A percentile compares a stretch with the other conserved stretches of the same genome.
Conservation (phyloP, 2,888 invertebrate genomes). For the Drosophila helvetica region DNA sequence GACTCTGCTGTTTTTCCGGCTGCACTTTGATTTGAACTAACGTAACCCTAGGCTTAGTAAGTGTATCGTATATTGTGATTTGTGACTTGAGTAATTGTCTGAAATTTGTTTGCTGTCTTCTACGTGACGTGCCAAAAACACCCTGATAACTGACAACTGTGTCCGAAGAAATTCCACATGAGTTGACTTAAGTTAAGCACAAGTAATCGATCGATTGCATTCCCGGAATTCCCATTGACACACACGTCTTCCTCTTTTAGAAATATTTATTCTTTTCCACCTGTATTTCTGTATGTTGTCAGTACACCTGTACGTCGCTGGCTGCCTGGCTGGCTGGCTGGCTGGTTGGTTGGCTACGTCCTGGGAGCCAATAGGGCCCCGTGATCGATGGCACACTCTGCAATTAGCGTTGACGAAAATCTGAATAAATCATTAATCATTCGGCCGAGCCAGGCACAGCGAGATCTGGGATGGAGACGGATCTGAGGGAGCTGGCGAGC, state of each 20-base stretch:
- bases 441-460: constrained; percentile 13
- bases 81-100: constrained; percentile 33
- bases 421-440: constrained; percentile 69
- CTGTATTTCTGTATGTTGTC: background rate
- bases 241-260: constrained; percentile 10
- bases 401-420: constrained; percentile 62
- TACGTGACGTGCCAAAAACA: constrained; percentile 42
- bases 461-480: constrained; percentile 43
- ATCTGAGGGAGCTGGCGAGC: constrained; percentile 17
- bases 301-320: constrained; percentile 20
- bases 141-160: constrained; percentile 24
- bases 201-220: constrained; percentile 32
- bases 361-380: constrained; percentile 6
- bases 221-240: constrained; percentile 34
- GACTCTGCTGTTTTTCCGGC: background rate
- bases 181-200: constrained; percentile 4
- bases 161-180: constrained; percentile 15
- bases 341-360: background rate
- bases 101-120: constrained; percentile 20
- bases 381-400: constrained; percentile 57
- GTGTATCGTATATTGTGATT: constrained; percentile 43
- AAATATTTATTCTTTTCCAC: constrained; percentile 17
- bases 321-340: background rate
- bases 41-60: constrained; percentile 17
- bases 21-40: constrained; percentile 6